Percentiles rank a stretch among this genome's conserved stretches.
Conservation (phyloP, 2,888 invertebrate species). For the Chymomyza fuscimana region DNA sequence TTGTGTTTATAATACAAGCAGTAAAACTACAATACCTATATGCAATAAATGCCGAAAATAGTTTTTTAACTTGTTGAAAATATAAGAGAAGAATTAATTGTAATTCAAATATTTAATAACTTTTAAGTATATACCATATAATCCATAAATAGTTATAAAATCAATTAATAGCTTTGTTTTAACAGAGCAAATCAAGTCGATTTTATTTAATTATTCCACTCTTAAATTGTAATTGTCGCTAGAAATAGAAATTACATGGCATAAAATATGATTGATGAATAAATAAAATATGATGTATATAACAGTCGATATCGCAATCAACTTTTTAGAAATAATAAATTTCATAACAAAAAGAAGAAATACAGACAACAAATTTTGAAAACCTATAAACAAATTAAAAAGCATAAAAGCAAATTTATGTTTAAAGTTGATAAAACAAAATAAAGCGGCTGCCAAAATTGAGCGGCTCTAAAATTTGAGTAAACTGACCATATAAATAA, state of each 20-base stretch:
- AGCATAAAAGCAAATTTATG: not conserved
- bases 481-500: constrained; percentile 18
- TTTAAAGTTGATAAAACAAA: not conserved
- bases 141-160: not conserved
- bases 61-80: not conserved
- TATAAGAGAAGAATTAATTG: not conserved
- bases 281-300: not conserved
- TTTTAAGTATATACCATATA: constrained; percentile 11
- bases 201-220: not conserved
- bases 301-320: not conserved
- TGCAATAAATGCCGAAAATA: not conserved
- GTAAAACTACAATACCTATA: too few relatives aligned
- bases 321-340: not conserved
- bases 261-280: not conserved
- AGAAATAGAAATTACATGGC: not conserved
- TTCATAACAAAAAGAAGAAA: not conserved
- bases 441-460: not conserved
- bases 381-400: constrained; percentile 3
- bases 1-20: too few relatives aligned
- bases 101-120: not conserved
- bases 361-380: not conserved
- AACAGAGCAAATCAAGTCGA: not conserved
- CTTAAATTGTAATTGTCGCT: constrained; percentile 2
- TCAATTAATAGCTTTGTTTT: not conserved
- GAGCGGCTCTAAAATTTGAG: not conserved